These are phyloP conservation scores for Epizoanthus ramosus DNA, from an alignment of 92 coral and sea anemone genomes.

Conservation along the genomic window DNA sequence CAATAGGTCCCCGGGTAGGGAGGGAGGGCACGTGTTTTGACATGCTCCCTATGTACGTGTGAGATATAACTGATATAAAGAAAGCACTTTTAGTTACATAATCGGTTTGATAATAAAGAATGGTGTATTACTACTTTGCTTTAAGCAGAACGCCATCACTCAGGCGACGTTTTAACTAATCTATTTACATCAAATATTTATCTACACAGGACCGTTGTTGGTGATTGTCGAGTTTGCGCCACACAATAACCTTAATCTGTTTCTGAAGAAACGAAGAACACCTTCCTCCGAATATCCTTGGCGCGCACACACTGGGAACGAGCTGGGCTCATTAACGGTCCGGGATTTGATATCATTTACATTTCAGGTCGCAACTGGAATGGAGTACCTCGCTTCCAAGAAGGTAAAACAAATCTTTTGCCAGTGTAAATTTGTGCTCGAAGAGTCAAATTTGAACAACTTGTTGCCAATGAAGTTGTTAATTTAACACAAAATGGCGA, in stretches of 20 bases:
- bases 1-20: no score
- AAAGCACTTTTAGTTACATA: no score
- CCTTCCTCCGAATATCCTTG: conserved; percentile 28
- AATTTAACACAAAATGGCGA: no score
- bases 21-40: no score
- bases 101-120: no score
- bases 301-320: not conserved
- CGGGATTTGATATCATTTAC: conserved; percentile 53
- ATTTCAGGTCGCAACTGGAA: conserved; percentile 48
- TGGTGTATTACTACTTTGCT: not conserved
- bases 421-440: no score
- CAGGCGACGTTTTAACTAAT: not conserved
- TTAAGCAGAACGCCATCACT: no score
- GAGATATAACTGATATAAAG: no score
- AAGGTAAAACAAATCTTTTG: conserved; percentile 25
- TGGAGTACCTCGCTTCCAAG: conserved; percentile 51
- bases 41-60: no score
- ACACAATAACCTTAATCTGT: conserved; percentile 43
- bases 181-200: not conserved
- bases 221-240: conserved; percentile 59
- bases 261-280: conserved; percentile 40
- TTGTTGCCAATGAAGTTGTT: no score
- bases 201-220: conserved; percentile 22
- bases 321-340: conserved; percentile 30
- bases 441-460: no score